Conservation (phyloP, 23 tunicate species). For the Pegea sp. region DNA sequence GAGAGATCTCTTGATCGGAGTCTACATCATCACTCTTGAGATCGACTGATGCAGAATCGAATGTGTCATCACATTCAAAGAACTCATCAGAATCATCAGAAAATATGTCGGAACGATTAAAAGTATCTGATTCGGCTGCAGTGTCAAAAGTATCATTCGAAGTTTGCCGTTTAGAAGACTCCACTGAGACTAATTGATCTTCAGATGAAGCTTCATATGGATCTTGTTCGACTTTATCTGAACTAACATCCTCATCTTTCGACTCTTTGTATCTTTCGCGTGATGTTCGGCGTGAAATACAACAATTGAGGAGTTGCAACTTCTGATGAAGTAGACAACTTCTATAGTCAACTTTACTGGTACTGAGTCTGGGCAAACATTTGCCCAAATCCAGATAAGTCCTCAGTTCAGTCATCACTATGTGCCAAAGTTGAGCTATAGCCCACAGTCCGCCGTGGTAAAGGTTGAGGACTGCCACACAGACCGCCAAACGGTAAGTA, state of each 20-base stretch:
- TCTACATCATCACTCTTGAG: not conserved
- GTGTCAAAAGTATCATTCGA: too few species aligned
- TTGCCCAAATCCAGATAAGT: slow-evolving; percentile 21
- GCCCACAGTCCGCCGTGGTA: slow-evolving; percentile 75
- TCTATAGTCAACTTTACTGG: slow-evolving; percentile 22
- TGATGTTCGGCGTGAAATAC: slow-evolving; percentile 18
- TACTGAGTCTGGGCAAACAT: slow-evolving; percentile 15
- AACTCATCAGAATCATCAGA: slow-evolving; percentile 18
- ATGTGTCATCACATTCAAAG: slow-evolving; percentile 15
- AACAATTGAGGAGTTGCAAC: slow-evolving; percentile 79
- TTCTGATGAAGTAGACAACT: slow-evolving; percentile 71
- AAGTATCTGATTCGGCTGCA: too few species aligned
- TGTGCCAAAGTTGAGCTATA: slow-evolving; percentile 80
- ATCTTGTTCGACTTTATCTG: not conserved
- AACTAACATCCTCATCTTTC: not conserved
- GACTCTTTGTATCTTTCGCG: slow-evolving; percentile 4
- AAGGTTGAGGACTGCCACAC: slow-evolving; percentile 43
- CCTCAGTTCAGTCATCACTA: slow-evolving; percentile 48
- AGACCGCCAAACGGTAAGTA: slow-evolving; percentile 50
- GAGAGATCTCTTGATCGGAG: not conserved
- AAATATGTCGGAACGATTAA: too few species aligned
- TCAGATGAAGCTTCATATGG: not conserved
- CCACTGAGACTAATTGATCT: not conserved
- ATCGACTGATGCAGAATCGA: not conserved
- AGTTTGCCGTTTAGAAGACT: not conserved